Evolutionary conservation across 2,113 vertebrate species (phyloP).

Genomic region (Lophochroa leadbeateri): DNA sequence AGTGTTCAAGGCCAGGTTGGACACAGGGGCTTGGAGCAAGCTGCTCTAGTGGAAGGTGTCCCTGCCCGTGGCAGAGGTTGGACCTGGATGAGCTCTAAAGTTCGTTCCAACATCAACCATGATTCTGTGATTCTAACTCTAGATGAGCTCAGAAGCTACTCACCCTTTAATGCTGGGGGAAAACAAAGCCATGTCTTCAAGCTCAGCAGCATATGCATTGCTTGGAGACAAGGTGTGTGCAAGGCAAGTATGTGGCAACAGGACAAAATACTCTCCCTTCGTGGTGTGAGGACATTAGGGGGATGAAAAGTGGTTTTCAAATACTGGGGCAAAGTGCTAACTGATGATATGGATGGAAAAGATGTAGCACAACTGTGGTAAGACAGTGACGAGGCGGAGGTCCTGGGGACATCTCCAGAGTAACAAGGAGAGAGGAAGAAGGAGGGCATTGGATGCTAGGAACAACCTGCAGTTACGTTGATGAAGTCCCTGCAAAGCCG

Average conservation of each 20-base stretch:
- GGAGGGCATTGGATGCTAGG: background rate
- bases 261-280: background rate
- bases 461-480: background rate
- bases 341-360: background rate
- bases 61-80: background rate
- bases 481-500: background rate
- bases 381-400: background rate
- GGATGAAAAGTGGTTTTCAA: background rate
- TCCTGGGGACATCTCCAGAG: background rate
- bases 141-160: conserved; percentile 4
- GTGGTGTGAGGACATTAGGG: background rate
- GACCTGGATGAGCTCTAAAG: rapidly evolving
- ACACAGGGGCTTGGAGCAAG: background rate
- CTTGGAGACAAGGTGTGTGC: background rate
- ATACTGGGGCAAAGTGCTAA: background rate
- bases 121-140: background rate
- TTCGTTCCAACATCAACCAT: background rate
- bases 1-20: too few relatives aligned
- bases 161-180: background rate
- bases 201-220: background rate
- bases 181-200: background rate
- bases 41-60: background rate
- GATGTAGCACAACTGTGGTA: background rate
- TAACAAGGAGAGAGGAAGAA: background rate
- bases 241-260: background rate